A percentile compares a stretch with the other conserved stretches of the same genome.
Conservation (phyloP, 2,888 invertebrate species). For the Caradrina clavipalpis region DNA sequence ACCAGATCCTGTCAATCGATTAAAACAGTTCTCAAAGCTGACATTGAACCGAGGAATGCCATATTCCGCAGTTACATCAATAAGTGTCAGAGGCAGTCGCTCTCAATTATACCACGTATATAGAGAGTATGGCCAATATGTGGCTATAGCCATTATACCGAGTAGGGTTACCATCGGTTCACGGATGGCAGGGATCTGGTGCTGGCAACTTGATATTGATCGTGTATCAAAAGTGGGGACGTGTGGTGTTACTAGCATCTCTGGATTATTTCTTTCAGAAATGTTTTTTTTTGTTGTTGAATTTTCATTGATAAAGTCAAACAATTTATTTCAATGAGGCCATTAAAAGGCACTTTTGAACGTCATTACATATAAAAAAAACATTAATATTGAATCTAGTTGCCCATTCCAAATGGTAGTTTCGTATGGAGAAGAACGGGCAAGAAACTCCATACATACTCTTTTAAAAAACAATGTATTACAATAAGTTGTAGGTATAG, state of each 20-base stretch:
- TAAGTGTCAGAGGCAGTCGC: constrained; percentile 29
- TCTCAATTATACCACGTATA: constrained; percentile 41
- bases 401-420: too few relatives aligned
- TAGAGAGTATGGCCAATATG: constrained; percentile 15
- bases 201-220: constrained; percentile 19
- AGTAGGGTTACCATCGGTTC: constrained; percentile 34
- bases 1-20: constrained; percentile 12
- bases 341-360: too few relatives aligned
- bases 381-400: too few relatives aligned
- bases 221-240: not conserved
- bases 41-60: constrained; percentile 24
- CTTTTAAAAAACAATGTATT: too few relatives aligned
- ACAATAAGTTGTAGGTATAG: too few relatives aligned
- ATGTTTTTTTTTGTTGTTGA: too few relatives aligned
- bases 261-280: not conserved
- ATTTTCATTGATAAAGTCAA: too few relatives aligned
- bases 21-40: not conserved
- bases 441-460: too few relatives aligned
- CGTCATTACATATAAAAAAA: too few relatives aligned
- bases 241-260: not conserved
- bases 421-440: too few relatives aligned
- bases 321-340: too few relatives aligned
- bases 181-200: constrained; percentile 22
- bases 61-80: constrained; percentile 14
- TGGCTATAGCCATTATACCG: constrained; percentile 25